A percentile compares a stretch with the other conserved stretches of the same genome.
phyloP scores from a whole-genome alignment of 1,140 invertebrate genomes.

The Teleopsis dalmanni region DNA sequence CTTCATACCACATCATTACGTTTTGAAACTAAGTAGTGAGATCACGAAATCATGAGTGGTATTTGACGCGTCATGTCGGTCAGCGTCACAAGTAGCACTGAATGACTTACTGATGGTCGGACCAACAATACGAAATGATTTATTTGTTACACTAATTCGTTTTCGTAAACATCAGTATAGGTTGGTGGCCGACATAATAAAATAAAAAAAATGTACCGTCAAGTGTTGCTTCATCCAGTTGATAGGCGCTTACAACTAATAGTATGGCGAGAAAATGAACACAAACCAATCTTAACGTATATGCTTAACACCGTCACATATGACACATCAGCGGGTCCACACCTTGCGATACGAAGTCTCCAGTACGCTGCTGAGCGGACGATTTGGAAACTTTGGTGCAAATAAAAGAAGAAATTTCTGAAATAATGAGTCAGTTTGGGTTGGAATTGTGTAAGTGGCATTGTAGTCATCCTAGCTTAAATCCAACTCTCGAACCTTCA shows the following conservation, averaged over 20 bases:
- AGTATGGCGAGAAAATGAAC: constrained; percentile 7
- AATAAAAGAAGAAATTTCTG: not conserved
- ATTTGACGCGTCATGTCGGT: constrained; percentile 23
- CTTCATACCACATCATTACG: constrained; percentile 31
- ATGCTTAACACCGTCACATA: constrained; percentile 19
- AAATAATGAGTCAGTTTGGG: not conserved
- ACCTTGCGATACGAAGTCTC: not conserved
- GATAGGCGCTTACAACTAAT: not conserved
- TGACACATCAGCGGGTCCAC: not conserved
- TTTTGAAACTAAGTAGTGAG: constrained; percentile 23
- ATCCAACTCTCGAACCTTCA: not conserved
- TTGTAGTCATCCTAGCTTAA: constrained; percentile 1
- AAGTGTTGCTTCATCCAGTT: not conserved
- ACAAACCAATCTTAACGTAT: constrained; percentile 13
- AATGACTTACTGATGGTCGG: constrained; percentile 35
- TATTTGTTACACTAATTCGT: constrained; percentile 7
- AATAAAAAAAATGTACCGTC: constrained; percentile 3
- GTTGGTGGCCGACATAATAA: not conserved
- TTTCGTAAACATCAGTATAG: constrained; percentile 1
- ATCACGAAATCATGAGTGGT: constrained; percentile 27
- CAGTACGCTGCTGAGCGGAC: not conserved
- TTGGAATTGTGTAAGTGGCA: constrained; percentile 1
- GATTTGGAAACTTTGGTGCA: not conserved
- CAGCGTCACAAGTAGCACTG: constrained; percentile 16
- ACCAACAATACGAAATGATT: constrained; percentile 25